Evolutionary conservation across 2,797 vertebrate species (phyloP), one percentile per base, ranked within the genome.

Genomic region (Spinus olivaceus): DNA sequence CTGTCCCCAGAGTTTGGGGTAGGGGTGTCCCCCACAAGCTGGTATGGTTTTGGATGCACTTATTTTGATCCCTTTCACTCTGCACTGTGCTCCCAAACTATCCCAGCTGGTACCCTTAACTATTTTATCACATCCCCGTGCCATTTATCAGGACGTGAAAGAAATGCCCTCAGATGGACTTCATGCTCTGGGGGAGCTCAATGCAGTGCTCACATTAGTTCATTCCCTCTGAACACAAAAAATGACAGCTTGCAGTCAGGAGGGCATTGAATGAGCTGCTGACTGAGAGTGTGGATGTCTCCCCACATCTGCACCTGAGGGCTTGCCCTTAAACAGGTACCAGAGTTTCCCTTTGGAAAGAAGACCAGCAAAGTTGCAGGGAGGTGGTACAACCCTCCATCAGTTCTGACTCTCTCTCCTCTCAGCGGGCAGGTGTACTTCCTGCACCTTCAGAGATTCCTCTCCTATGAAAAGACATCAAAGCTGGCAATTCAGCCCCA

Each of bases 291-390:
- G 17, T 59, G 49, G 22, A n/a, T 46, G 18, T 32, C 19, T 57
- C 47, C 57, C 37, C 74, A 12, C 32, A 42, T 37, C 51, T 74
- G 51, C 33, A 78, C 25, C 41, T 54, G 21, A 12, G 25, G 37
- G 12, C 32, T 70, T 84, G 49, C 33, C 30, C 78, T 57, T 50
- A 37, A 37, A 37, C 37, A 37, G 14, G 18, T 53, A 28, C 10
- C n/a, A 41, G 47, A 7, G 20, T 14, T 77, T 41, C 10, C 23
- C 33, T 71, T 66, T 22, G n/a, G 54, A 78, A 51, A 60, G 41
- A 44, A 51, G 33, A 33, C 25, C 20, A 0, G 0, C 7, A 10
- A 79, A 79, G 11, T 19, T 64, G 25, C 44, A 28, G 1, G 3
- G 25, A 60, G 39, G 20, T 78, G 20, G 54, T 41, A 11, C 14